Conservation (phyloP, 2,113 vertebrate genomes). For the Gambusia affinis region DNA sequence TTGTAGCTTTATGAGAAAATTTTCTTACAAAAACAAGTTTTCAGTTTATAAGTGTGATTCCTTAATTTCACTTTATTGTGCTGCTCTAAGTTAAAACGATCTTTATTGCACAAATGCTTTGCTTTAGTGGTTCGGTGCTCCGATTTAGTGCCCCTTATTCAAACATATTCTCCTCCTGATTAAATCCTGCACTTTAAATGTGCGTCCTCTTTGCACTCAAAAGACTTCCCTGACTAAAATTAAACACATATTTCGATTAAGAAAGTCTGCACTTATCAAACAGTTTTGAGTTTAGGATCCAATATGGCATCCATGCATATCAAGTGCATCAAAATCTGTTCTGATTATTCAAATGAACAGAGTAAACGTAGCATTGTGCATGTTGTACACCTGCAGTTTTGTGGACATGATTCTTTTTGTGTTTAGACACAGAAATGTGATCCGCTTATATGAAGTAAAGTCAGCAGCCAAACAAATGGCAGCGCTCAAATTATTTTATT, state of each 20-base stretch:
- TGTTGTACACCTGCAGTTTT: background rate
- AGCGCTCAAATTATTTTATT: background rate
- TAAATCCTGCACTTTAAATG: no score
- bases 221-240: no score
- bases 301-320: background rate
- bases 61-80: background rate
- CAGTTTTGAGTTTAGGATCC: background rate
- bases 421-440: no score
- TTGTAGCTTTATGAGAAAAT: no score
- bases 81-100: background rate
- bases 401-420: background rate
- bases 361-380: background rate
- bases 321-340: background rate
- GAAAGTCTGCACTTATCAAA: no score
- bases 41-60: background rate
- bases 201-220: no score
- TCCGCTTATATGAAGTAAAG: no score
- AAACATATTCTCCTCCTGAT: no score
- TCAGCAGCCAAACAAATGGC: no score
- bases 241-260: no score
- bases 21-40: background rate
- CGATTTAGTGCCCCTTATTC: no score
- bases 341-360: background rate
- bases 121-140: background rate
- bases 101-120: background rate